Conservation (phyloP, 1,140 invertebrate genomes). For the Elymnias hypermnestra region DNA sequence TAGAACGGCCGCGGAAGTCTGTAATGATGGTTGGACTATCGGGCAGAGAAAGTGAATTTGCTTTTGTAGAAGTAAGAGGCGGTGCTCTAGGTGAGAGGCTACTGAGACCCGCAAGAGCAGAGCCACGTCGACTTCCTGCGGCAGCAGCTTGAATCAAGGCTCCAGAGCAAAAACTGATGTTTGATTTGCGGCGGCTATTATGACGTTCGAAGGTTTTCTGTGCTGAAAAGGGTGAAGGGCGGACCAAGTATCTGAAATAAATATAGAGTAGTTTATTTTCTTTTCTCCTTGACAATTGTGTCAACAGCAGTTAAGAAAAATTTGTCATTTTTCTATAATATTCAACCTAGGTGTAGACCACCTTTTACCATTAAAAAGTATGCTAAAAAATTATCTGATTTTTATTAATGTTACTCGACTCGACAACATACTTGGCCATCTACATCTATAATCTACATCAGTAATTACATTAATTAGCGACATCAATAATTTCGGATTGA, state of each 20-base stretch:
- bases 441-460: too few relatives aligned
- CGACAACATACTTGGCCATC: too few relatives aligned
- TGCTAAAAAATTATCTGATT: too few relatives aligned
- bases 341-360: too few relatives aligned
- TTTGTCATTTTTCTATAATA: too few relatives aligned
- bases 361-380: too few relatives aligned
- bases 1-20: conserved; percentile 86
- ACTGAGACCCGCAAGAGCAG: conserved; percentile 77
- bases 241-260: conserved; percentile 85
- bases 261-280: neutral
- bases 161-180: conserved; percentile 92
- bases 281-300: neutral
- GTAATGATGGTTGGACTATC: conserved; percentile 89
- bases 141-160: conserved; percentile 80
- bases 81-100: conserved; percentile 82
- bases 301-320: too few relatives aligned
- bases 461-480: too few relatives aligned
- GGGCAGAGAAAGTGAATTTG: conserved; percentile 90
- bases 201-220: conserved; percentile 95
- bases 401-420: too few relatives aligned
- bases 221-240: conserved; percentile 93
- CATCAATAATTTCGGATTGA: too few relatives aligned
- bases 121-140: conserved; percentile 74
- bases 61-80: conserved; percentile 87
- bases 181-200: conserved; percentile 92